Evolutionary conservation across 2,113 vertebrate species (phyloP).

Genomic region (Acanthochromis polyacanthus): DNA sequence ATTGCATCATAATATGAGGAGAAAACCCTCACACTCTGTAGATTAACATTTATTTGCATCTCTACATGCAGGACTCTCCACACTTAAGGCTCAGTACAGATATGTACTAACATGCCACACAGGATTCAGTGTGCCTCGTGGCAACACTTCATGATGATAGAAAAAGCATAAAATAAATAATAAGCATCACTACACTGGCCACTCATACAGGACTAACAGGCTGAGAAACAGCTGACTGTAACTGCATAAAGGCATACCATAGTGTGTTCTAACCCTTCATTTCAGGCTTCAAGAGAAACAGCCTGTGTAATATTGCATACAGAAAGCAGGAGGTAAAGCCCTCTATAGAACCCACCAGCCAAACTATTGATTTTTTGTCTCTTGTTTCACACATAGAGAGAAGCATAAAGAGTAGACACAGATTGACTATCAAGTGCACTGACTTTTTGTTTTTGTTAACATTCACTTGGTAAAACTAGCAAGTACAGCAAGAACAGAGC

Average conservation of each 20-base stretch:
- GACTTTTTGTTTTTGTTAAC: slow-evolving; percentile 56
- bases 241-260: slow-evolving; percentile 55
- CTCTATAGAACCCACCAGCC: slow-evolving; percentile 62
- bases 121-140: neutral
- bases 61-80: too few relatives aligned
- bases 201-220: slow-evolving; percentile 8
- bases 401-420: slow-evolving; percentile 55
- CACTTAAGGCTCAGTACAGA: slow-evolving; percentile 25
- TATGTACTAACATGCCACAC: neutral
- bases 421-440: slow-evolving; percentile 47
- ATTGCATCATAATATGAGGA: neutral
- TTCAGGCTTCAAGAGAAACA: slow-evolving; percentile 32
- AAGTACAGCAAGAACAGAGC: slow-evolving; percentile 48
- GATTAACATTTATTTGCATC: too few relatives aligned
- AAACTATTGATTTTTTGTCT: slow-evolving; percentile 76
- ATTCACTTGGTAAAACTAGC: slow-evolving; percentile 70
- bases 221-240: slow-evolving; percentile 36
- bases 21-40: too few relatives aligned
- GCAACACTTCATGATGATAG: neutral
- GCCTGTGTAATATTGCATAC: slow-evolving; percentile 74
- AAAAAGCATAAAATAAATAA: slow-evolving; percentile 10
- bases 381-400: slow-evolving; percentile 40
- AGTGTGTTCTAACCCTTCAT: slow-evolving; percentile 39
- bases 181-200: neutral
- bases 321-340: slow-evolving; percentile 48